These are phyloP conservation scores for Cladopsammia gracilis DNA, from an alignment of 64 coral and sea anemone genomes.

Conservation along the genomic window DNA sequence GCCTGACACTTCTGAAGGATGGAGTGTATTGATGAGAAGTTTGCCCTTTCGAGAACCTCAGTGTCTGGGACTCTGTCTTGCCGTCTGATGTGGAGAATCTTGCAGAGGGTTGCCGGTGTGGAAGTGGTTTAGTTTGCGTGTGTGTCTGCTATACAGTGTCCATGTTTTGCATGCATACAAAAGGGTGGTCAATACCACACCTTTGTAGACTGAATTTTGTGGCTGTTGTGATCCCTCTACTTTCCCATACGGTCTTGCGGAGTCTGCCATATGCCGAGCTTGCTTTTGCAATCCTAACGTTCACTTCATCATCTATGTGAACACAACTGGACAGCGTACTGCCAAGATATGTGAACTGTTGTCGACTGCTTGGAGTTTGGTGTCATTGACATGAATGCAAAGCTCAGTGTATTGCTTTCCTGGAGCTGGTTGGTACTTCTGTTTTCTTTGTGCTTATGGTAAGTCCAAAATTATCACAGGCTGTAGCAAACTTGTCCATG, in stretches of 20 bases:
- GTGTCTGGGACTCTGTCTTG: not conserved
- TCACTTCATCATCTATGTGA: constrained; percentile 35
- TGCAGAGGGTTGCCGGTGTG: not conserved
- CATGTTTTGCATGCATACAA: constrained; percentile 35
- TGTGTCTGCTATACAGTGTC: not conserved
- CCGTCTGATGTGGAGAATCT: constrained; percentile 14
- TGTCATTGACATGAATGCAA: constrained; percentile 19
- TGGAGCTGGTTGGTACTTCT: constrained; percentile 48
- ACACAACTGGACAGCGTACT: constrained; percentile 13
- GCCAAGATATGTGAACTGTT: constrained; percentile 51
- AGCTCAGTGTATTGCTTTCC: not conserved
- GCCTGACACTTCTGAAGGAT: no score
- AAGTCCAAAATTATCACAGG: constrained; percentile 44
- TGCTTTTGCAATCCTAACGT: constrained; percentile 20
- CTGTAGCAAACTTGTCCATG: constrained; percentile 33
- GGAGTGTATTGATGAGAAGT: no score
- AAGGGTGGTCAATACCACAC: constrained; percentile 12
- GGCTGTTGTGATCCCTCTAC: not conserved
- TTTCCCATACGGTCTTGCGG: constrained; percentile 12
- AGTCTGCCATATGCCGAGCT: constrained; percentile 36
- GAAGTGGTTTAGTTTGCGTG: constrained; percentile 24
- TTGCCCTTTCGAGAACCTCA: not conserved
- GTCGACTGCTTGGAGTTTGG: constrained; percentile 33
- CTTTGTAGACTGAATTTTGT: constrained; percentile 35
- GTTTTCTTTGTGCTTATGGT: constrained; percentile 64